Evolutionary conservation across 2,797 vertebrate species (phyloP).

Genomic region (Halcyon badia): DNA sequence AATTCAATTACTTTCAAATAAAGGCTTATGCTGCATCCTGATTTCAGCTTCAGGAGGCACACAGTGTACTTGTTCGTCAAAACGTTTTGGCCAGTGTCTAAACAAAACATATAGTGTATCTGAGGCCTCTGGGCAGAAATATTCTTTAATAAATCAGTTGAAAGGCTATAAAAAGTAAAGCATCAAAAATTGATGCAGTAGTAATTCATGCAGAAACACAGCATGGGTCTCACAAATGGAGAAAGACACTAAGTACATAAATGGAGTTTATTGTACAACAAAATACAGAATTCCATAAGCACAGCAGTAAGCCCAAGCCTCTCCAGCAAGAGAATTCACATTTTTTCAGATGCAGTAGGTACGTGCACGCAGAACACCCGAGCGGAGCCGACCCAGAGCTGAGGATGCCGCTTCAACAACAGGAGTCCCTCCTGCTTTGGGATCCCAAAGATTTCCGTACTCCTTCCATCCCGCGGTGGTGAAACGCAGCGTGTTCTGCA

Average conservation of each 20-base stretch:
- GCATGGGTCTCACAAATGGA: neutral
- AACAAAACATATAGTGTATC: neutral
- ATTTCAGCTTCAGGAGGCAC: constrained; percentile 10
- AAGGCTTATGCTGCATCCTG: neutral
- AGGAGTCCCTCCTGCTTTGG: neutral
- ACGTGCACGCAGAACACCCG: neutral
- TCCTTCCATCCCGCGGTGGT: too few species aligned
- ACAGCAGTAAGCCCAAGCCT: neutral
- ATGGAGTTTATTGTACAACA: neutral
- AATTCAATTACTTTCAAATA: constrained; percentile 49
- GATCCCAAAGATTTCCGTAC: neutral
- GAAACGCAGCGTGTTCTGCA: neutral
- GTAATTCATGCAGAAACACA: neutral
- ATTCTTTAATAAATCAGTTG: neutral
- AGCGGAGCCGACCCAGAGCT: neutral
- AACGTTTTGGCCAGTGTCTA: neutral
- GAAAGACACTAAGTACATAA: neutral
- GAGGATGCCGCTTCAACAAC: neutral
- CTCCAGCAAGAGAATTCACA: neutral
- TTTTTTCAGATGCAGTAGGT: neutral
- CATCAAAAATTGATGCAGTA: neutral
- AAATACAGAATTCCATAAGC: neutral
- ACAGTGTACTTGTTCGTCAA: neutral
- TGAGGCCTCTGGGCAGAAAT: neutral
- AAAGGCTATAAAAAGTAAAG: constrained; percentile 8